Percentiles rank a stretch among this genome's conserved stretches.
Evolutionary conservation across 2,888 invertebrate genomes (phyloP).

Genomic region (Ectemnius continuus): DNA sequence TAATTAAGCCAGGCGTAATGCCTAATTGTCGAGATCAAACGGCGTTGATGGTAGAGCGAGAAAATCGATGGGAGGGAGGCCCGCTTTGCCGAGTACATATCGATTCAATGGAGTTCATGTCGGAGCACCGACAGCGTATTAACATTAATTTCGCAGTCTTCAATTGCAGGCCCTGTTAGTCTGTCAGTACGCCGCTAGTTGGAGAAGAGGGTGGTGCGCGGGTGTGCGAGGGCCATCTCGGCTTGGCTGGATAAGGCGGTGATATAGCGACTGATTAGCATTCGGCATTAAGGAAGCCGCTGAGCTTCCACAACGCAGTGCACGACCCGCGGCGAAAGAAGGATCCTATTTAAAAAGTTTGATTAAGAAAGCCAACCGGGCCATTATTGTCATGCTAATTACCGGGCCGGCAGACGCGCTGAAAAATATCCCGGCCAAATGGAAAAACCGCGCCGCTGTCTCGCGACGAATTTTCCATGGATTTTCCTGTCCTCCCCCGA

Average conservation of each 20-base stretch:
- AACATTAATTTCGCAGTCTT: slow-evolving; percentile 56
- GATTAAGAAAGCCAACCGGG: slow-evolving; percentile 72
- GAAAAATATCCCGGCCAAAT: slow-evolving; percentile 69
- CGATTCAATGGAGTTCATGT: slow-evolving; percentile 27
- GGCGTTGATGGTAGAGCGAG: slow-evolving; percentile 12
- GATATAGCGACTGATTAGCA: slow-evolving; percentile 71
- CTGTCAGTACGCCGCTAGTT: slow-evolving; percentile 9
- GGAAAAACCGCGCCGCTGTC: slow-evolving; percentile 34
- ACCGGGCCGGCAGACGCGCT: slow-evolving; percentile 65
- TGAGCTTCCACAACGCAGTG: slow-evolving; percentile 36
- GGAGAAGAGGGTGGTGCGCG: neutral
- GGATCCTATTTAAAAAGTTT: slow-evolving; percentile 77
- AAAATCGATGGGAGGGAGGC: neutral
- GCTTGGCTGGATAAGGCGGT: slow-evolving; percentile 69
- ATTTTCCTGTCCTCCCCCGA: slow-evolving; percentile 3
- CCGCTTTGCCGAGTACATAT: neutral
- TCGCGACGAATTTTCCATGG: slow-evolving; percentile 30
- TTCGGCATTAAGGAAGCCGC: slow-evolving; percentile 68
- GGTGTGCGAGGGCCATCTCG: slow-evolving; percentile 33
- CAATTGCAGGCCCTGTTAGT: slow-evolving; percentile 43
- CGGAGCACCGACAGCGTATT: slow-evolving; percentile 35
- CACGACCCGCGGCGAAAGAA: slow-evolving; percentile 56
- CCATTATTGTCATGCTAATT: slow-evolving; percentile 78
- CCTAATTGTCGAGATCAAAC: slow-evolving; percentile 16
- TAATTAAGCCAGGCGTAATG: slow-evolving; percentile 8